Evolutionary conservation across 2,888 invertebrate species (phyloP).

Genomic region (Drosophila tripunctata): DNA sequence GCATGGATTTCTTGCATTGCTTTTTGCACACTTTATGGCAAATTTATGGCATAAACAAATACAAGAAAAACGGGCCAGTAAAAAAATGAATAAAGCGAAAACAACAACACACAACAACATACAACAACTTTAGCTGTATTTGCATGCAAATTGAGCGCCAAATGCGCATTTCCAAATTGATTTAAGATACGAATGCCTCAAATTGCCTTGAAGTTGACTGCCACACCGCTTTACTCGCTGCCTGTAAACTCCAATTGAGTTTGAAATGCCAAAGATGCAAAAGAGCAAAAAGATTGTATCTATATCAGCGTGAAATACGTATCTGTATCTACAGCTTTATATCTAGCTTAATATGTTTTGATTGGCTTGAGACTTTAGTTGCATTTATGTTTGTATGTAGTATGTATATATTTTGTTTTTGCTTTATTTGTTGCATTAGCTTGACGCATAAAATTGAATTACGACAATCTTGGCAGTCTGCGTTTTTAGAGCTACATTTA

Average conservation of each 20-base stretch:
- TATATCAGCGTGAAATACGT: slow-evolving; percentile 24
- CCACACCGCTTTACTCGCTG: slow-evolving; percentile 8
- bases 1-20: slow-evolving; percentile 46
- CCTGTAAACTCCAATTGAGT: slow-evolving; percentile 67
- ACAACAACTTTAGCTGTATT: slow-evolving; percentile 57
- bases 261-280: slow-evolving; percentile 71
- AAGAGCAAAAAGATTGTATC: slow-evolving; percentile 31
- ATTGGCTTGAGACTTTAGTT: slow-evolving; percentile 29
- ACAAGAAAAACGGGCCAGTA: slow-evolving; percentile 52
- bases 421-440: slow-evolving; percentile 1
- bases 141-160: slow-evolving; percentile 78
- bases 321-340: slow-evolving; percentile 36
- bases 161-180: slow-evolving; percentile 78
- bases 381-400: background rate
- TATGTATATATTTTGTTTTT: background rate
- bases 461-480: slow-evolving; percentile 20
- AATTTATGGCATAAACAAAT: slow-evolving; percentile 80
- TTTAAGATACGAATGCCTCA: slow-evolving; percentile 72
- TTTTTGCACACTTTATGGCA: slow-evolving; percentile 64
- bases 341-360: slow-evolving; percentile 37
- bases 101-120: no score
- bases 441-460: slow-evolving; percentile 52
- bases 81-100: slow-evolving; percentile 9
- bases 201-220: slow-evolving; percentile 62
- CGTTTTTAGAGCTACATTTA: slow-evolving; percentile 28